These are phyloP conservation scores for Mamestra configurata DNA, from an alignment of 1,140 invertebrate species.

Conservation along the genomic window DNA sequence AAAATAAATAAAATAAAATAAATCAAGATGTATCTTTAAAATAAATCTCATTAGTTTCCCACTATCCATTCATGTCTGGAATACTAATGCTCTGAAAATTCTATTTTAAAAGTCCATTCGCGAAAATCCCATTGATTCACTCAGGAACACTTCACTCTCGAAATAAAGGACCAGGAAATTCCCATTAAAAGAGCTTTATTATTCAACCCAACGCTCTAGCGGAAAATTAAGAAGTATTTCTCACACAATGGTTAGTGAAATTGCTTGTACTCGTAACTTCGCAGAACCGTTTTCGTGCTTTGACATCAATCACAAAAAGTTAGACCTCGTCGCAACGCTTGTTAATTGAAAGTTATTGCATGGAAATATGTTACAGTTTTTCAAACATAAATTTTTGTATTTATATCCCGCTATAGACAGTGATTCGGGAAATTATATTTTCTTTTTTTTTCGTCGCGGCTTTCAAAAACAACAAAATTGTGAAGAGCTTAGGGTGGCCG, in stretches of 20 bases:
- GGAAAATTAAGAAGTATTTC: slow-evolving; percentile 73
- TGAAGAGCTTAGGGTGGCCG: slow-evolving; percentile 15
- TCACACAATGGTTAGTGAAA: slow-evolving; percentile 65
- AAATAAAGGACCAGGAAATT: slow-evolving; percentile 64
- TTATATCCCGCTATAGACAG: slow-evolving; percentile 7
- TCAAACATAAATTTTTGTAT: not conserved
- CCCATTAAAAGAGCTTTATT: slow-evolving; percentile 68
- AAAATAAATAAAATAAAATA: too few species aligned
- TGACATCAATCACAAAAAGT: slow-evolving; percentile 61
- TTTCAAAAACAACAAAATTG: slow-evolving; percentile 36
- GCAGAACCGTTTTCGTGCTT: slow-evolving; percentile 49
- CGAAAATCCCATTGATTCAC: slow-evolving; percentile 45
- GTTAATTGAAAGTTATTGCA: slow-evolving; percentile 62
- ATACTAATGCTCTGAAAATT: slow-evolving; percentile 1
- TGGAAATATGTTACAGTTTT: slow-evolving; percentile 38
- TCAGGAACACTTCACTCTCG: slow-evolving; percentile 48
- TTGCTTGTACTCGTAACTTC: slow-evolving; percentile 60
- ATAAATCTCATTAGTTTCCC: slow-evolving; percentile 17
- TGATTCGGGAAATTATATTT: not conserved
- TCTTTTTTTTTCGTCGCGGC: not conserved
- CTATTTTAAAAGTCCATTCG: slow-evolving; percentile 39
- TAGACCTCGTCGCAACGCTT: slow-evolving; percentile 35
- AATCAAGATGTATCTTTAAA: not conserved
- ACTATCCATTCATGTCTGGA: slow-evolving; percentile 5
- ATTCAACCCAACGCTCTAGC: slow-evolving; percentile 65